Evolutionary conservation across 2,888 invertebrate genomes (phyloP), one percentile per base, ranked within the genome.

Genomic region (Mesodorylaimus sp.): DNA sequence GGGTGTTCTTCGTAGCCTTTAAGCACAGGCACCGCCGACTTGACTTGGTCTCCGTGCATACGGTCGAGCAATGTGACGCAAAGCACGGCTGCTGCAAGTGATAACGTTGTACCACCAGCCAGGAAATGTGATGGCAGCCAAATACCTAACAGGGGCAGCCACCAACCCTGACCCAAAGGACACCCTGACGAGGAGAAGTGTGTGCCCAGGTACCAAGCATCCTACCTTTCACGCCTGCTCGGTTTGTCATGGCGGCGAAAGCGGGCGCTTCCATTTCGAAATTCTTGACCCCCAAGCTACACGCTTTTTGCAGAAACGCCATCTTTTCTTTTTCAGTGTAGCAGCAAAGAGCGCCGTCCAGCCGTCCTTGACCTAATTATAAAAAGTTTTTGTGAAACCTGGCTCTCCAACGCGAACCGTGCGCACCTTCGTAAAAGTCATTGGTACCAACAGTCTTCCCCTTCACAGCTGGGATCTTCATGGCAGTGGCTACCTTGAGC

Each of bases 181-280:
- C n/a, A n/a, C n/a, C n/a, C n/a, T n/a, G n/a, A n/a, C n/a, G n/a
- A n/a, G n/a, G n/a, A n/a, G n/a, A n/a, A n/a, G n/a, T n/a, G n/a
- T n/a, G n/a, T n/a, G n/a, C n/a, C n/a, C n/a, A n/a, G n/a, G n/a
- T n/a, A n/a, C n/a, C n/a, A n/a, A n/a, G n/a, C n/a, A 76, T 55
- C 79, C 77, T 16, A 68, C 62, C 81, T 66, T 79, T 81, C 57
- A 91, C 83, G 16, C 87, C 86, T 7, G 91, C 89, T 67, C 86
- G 83, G 66, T 85, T 81, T 26, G 88, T 89, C 48, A 91, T 76
- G 1, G 91, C 88, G 0, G 89, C 85, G 66, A 95, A 91, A 16
- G 84, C 81, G 7, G 86, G 75, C 37, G 84, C 82, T 71, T 95
- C 95, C 93, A 91, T 91, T 73, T 95, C 95, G 60, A 95, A 89